Evolutionary conservation across 2,888 invertebrate genomes (phyloP).

Genomic region (Cacoxenus indagator): DNA sequence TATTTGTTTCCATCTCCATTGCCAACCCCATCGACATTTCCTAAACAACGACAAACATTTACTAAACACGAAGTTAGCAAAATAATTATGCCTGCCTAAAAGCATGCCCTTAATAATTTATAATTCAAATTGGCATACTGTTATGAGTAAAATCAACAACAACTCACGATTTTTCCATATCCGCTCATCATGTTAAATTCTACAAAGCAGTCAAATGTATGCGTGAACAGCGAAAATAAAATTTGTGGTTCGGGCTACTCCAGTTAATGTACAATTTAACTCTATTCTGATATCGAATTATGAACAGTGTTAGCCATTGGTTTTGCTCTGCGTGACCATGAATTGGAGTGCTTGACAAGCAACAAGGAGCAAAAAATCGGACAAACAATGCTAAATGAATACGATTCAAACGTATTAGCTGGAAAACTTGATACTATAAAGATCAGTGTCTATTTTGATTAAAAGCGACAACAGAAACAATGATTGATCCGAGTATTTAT

Average conservation of each 20-base stretch:
- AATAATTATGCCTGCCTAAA: slow-evolving; percentile 35
- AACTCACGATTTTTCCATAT: not conserved
- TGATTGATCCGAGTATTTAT: too few relatives aligned
- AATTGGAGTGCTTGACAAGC: not conserved
- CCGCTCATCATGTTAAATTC: not conserved
- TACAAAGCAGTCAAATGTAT: too few relatives aligned
- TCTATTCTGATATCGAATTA: not conserved
- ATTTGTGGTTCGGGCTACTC: too few relatives aligned
- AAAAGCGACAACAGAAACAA: too few relatives aligned
- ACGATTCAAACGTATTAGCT: too few relatives aligned
- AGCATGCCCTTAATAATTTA: slow-evolving; percentile 57
- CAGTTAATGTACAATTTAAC: not conserved
- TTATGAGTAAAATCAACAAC: not conserved
- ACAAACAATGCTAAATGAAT: too few relatives aligned
- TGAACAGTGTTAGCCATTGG: not conserved
- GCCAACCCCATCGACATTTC: slow-evolving; percentile 10
- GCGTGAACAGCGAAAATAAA: too few relatives aligned
- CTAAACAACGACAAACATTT: slow-evolving; percentile 31
- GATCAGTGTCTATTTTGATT: too few relatives aligned
- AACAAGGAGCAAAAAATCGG: not conserved
- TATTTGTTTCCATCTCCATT: too few relatives aligned
- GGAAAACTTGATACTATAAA: too few relatives aligned
- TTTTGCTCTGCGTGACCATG: not conserved
- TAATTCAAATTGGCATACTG: slow-evolving; percentile 34
- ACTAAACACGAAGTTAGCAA: slow-evolving; percentile 50